phyloP scores from a whole-genome alignment of 2,888 invertebrate species.

The Villa cingulata region DNA sequence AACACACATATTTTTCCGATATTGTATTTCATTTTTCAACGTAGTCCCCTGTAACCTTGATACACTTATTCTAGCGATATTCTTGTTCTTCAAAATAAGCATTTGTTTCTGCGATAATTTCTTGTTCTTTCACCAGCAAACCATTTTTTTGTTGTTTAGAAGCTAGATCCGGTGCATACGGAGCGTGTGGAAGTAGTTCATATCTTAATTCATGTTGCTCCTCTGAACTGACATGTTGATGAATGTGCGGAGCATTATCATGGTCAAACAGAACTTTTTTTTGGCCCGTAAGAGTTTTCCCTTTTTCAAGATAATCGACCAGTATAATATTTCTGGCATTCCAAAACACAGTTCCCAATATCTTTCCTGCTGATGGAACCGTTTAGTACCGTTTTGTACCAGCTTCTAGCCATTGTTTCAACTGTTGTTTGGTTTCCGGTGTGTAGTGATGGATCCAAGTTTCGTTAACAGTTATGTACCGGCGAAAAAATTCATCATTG shows the following conservation, averaged over 20 bases:
- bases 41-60: neutral
- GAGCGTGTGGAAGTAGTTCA: too few species aligned
- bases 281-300: neutral
- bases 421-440: neutral
- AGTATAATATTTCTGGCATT: neutral
- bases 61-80: neutral
- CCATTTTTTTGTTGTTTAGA: too few species aligned
- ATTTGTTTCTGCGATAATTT: neutral
- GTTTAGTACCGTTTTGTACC: too few species aligned
- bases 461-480: neutral
- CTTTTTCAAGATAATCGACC: neutral
- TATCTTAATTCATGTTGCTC: too few species aligned
- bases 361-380: neutral
- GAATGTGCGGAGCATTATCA: neutral
- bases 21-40: neutral
- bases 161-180: too few species aligned
- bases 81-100: neutral
- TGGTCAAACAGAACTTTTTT: neutral
- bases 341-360: neutral
- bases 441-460: neutral
- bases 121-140: neutral
- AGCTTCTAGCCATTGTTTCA: neutral
- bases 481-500: neutral
- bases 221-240: too few species aligned
- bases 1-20: neutral